Evolutionary conservation across 2,113 vertebrate genomes (phyloP), one percentile per base, ranked within the genome.

Genomic region (Entomyzon cyanotis): DNA sequence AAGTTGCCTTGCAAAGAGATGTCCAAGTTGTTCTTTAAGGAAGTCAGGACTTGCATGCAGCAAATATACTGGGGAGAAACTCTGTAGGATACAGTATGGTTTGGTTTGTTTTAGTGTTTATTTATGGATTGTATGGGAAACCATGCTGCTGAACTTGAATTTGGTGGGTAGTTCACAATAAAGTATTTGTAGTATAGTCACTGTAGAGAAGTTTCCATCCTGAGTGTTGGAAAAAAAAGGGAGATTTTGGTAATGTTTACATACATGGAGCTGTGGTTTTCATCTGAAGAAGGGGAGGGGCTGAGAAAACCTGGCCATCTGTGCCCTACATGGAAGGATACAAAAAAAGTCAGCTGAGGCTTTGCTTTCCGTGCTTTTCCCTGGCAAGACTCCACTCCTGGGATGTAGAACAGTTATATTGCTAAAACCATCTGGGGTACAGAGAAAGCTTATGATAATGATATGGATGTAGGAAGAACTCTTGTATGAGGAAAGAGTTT

Each of bases 301-400:
- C 24, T 75, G 62, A 89, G 63, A 77, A 94, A 95, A 90, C 88
- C 50, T 84, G 88, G 50, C 89, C 96, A 97, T 95, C 80, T 79
- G 91, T 96, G 84, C 84, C 68, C 92, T 96, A 22, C 41, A 42
- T 93, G 79, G 84, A 92, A 80, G 73, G 55, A 70, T 65, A 83
- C 71, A 76, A 73, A 71, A 83, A 94, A 53, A 78, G 39, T 94
- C 95, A 92, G 68, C 87, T 80, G 91, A 94, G 75, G 71, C 81
- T 94, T 96, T 93, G 87, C 92, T 93, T 92, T 95, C 52, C 65
- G 81, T 84, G 91, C 37, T 71, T 95, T 96, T 91, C 58, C 77
- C 69, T 95, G 95, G 92, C 95, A 81, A 79, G 53, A 44, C 58
- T 95, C 88, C 94, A 75, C 73, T 96, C 90, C 65, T 71, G 86